Conservation (phyloP, 1,140 invertebrate genomes). For the Gyrodactylus salaris region DNA sequence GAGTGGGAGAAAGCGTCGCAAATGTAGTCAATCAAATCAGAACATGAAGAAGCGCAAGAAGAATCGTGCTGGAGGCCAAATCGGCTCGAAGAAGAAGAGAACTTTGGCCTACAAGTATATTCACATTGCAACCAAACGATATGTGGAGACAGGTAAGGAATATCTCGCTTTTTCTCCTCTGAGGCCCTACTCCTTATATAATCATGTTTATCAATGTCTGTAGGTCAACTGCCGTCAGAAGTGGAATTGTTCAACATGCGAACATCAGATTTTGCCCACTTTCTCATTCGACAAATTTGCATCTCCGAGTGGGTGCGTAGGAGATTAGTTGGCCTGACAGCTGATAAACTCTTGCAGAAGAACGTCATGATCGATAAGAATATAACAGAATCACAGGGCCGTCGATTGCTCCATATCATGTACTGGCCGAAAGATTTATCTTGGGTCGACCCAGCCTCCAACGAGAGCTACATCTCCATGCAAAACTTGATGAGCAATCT, state of each 20-base stretch:
- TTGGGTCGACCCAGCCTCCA: not conserved
- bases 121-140: not conserved
- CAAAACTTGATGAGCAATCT: not conserved
- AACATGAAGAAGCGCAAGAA: not conserved
- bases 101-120: not conserved
- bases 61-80: not conserved
- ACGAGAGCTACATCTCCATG: not conserved
- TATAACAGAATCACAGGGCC: not conserved
- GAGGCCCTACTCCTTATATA: not conserved
- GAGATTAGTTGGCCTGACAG: not conserved
- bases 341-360: not conserved
- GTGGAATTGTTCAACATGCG: not conserved
- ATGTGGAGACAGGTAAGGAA: not conserved
- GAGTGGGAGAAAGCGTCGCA: not conserved
- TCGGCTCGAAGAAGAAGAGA: not conserved
- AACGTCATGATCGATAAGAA: conserved; percentile 6
- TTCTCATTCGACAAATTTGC: not conserved
- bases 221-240: not conserved
- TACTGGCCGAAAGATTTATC: not conserved
- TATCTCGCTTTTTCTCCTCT: too few species aligned
- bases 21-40: not conserved
- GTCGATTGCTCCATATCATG: not conserved
- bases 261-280: not conserved
- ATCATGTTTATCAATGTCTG: not conserved
- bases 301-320: not conserved